These are phyloP conservation scores for Callorhinus ursinus DNA, from an alignment of 2,113 vertebrate species.

Conservation along the genomic window DNA sequence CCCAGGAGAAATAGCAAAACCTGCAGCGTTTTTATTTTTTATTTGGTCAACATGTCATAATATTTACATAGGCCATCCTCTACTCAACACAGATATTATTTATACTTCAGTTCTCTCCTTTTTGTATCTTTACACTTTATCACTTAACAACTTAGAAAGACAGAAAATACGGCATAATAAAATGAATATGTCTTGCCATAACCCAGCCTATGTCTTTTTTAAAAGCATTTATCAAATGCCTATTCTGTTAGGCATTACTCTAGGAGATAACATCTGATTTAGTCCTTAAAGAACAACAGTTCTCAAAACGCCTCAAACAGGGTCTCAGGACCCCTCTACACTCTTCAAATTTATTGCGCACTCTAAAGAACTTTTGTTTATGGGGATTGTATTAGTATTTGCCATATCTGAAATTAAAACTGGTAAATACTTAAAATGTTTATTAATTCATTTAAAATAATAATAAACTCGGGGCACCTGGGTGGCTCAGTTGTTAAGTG, in stretches of 20 bases:
- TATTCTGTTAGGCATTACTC: neutral
- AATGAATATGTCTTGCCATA: neutral
- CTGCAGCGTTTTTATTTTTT: neutral
- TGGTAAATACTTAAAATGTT: neutral
- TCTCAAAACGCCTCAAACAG: neutral
- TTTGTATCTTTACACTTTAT: neutral
- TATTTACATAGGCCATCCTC: neutral
- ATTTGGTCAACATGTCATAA: neutral
- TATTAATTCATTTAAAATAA: neutral
- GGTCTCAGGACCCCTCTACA: neutral
- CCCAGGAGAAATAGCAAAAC: neutral
- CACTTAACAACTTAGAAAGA: neutral
- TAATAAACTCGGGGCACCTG: neutral
- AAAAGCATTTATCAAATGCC: neutral
- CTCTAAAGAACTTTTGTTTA: neutral
- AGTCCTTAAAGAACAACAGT: neutral
- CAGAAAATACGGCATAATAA: neutral
- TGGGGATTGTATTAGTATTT: neutral
- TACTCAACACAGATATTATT: neutral
- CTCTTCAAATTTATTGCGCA: neutral
- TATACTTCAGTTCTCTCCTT: neutral
- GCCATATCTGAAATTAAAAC: neutral
- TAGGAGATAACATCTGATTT: neutral
- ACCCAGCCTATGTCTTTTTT: neutral
- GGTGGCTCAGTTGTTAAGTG: too few relatives aligned